Percentiles rank a stretch among this genome's conserved stretches.
Conservation (phyloP, 2,797 vertebrate species). For the Thripadectes ignobilis region DNA sequence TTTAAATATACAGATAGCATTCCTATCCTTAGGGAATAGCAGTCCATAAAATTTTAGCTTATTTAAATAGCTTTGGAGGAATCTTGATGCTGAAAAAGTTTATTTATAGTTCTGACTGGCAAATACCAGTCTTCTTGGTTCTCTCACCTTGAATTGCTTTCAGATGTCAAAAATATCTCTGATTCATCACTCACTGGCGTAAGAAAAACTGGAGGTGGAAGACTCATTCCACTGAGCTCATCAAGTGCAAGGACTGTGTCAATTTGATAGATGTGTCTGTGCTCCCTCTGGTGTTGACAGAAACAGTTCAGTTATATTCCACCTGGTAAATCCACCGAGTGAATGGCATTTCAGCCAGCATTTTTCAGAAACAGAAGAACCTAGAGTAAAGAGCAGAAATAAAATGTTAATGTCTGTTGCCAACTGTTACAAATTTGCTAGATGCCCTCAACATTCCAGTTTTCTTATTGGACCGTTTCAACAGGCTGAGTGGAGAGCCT, state of each 20-base stretch:
- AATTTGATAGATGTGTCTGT: slow-evolving; percentile 19
- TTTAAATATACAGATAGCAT: background rate
- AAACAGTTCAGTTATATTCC: background rate
- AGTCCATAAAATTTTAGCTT: background rate
- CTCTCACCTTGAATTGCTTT: slow-evolving; percentile 54
- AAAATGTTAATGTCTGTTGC: background rate
- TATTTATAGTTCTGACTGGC: slow-evolving; percentile 54
- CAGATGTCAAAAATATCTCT: slow-evolving; percentile 52
- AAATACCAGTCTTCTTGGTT: slow-evolving; percentile 4
- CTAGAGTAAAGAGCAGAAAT: background rate
- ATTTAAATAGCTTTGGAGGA: slow-evolving; percentile 22
- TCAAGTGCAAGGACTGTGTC: slow-evolving; percentile 33
- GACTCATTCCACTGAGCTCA: slow-evolving; percentile 1
- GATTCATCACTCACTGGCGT: slow-evolving; percentile 39
- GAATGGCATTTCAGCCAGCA: background rate
- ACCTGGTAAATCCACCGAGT: background rate
- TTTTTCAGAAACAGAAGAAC: background rate
- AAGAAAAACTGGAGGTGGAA: slow-evolving; percentile 41
- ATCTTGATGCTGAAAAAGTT: background rate
- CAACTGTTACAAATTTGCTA: background rate
- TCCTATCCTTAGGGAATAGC: background rate
- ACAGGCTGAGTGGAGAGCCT: background rate
- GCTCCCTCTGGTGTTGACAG: slow-evolving; percentile 24
- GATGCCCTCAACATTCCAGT: background rate
- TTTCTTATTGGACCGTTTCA: background rate